phyloP scores from a whole-genome alignment of 2,797 vertebrate species.

The Liasis olivaceus region DNA sequence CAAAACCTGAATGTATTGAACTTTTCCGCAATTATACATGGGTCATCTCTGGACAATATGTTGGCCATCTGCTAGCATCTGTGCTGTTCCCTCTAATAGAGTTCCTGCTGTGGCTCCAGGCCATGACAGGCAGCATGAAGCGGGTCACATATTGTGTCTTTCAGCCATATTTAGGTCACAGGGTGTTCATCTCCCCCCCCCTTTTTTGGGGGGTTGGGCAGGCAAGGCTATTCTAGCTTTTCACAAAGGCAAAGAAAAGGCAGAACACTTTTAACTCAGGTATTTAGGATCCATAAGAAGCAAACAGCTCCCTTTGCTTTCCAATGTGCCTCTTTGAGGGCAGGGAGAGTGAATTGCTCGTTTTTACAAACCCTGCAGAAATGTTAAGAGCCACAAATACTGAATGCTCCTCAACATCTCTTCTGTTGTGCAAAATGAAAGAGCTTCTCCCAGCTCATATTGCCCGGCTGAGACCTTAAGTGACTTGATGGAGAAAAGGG shows the following conservation, averaged over 20 bases:
- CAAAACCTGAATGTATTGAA: slow-evolving; percentile 90
- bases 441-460: not conserved
- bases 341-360: slow-evolving; percentile 1
- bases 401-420: not conserved
- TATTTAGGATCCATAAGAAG: slow-evolving; percentile 62
- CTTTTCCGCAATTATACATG: slow-evolving; percentile 91
- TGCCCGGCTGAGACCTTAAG: slow-evolving; percentile 7
- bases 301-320: slow-evolving; percentile 61
- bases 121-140: slow-evolving; percentile 84
- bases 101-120: slow-evolving; percentile 81
- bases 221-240: slow-evolving; percentile 81
- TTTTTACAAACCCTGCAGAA: slow-evolving; percentile 41
- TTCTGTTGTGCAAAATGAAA: slow-evolving; percentile 17
- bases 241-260: slow-evolving; percentile 81
- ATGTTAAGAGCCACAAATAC: not conserved
- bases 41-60: slow-evolving; percentile 97
- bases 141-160: slow-evolving; percentile 97
- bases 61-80: slow-evolving; percentile 96
- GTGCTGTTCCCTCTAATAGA: slow-evolving; percentile 90
- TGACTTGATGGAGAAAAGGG: not conserved
- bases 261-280: slow-evolving; percentile 66
- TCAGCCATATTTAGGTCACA: slow-evolving; percentile 99
- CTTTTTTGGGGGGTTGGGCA: slow-evolving; percentile 43
- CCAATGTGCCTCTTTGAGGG: not conserved
- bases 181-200: slow-evolving; percentile 41